Conservation (phyloP, 2,797 vertebrate species). For the Channallabes apus region DNA sequence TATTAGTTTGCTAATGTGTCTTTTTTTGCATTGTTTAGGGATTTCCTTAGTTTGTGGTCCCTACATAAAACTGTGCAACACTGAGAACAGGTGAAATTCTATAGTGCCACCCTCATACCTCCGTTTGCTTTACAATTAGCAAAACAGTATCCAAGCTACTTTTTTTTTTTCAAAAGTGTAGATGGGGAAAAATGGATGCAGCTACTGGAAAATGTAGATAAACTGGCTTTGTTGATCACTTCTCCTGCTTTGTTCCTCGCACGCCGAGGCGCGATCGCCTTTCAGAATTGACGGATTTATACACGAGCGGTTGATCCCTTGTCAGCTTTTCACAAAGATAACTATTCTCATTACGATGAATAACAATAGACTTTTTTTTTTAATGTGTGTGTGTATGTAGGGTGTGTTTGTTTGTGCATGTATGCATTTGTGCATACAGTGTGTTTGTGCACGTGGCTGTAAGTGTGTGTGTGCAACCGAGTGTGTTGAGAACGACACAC, state of each 20-base stretch:
- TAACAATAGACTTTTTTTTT: background rate
- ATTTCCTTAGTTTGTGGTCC: background rate
- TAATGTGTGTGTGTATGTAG: background rate
- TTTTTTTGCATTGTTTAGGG: too few species aligned
- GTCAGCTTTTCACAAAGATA: background rate
- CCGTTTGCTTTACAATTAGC: background rate
- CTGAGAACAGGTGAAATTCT: background rate
- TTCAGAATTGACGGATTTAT: background rate
- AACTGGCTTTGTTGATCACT: background rate
- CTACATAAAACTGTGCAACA: background rate
- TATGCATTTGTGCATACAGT: background rate
- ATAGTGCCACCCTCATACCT: background rate
- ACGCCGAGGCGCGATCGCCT: background rate
- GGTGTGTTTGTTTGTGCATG: background rate
- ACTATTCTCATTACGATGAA: background rate
- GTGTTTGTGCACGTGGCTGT: constrained; percentile 26
- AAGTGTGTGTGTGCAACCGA: constrained; percentile 10
- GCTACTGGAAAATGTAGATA: background rate
- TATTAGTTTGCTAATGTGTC: too few species aligned
- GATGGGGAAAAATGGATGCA: background rate
- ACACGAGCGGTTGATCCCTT: background rate
- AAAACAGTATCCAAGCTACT: background rate
- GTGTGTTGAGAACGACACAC: constrained; percentile 44
- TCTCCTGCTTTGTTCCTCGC: background rate
- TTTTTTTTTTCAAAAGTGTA: background rate